A percentile compares a stretch with the other conserved stretches of the same genome.
phyloP scores from a whole-genome alignment of 1,140 invertebrate genomes.

The Maniola jurtina region DNA sequence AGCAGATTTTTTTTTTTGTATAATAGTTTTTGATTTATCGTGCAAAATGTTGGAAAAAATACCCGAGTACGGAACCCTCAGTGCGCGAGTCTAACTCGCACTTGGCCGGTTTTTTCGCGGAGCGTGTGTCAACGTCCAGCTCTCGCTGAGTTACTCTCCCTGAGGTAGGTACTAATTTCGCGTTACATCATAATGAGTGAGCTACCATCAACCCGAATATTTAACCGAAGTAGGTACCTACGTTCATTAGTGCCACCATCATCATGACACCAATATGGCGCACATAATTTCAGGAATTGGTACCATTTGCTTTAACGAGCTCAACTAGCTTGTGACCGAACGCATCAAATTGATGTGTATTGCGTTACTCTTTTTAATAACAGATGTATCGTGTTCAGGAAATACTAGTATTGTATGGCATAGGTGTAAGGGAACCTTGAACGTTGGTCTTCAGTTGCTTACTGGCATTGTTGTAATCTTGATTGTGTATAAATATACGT shows the following conservation, averaged over 20 bases:
- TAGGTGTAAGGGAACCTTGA: constrained; percentile 19
- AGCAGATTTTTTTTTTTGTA: no score
- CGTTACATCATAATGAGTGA: constrained; percentile 8
- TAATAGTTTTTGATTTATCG: no score
- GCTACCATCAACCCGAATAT: constrained; percentile 19
- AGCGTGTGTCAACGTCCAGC: no score
- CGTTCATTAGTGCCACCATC: constrained; percentile 24
- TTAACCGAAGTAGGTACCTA: constrained; percentile 15
- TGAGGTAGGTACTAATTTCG: no score
- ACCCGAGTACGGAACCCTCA: no score
- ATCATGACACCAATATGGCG: constrained; percentile 49
- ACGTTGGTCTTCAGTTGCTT: constrained; percentile 12
- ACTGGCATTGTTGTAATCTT: neutral
- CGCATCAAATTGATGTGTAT: constrained; percentile 56
- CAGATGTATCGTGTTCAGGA: constrained; percentile 16
- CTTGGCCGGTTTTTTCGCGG: no score
- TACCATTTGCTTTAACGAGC: constrained; percentile 65
- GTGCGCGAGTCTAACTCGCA: no score
- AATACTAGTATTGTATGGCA: constrained; percentile 3
- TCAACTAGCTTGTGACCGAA: constrained; percentile 67
- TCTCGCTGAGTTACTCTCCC: no score
- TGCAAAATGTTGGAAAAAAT: no score
- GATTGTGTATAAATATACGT: neutral
- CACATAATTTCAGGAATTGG: constrained; percentile 69
- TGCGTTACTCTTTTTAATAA: constrained; percentile 46